Evolutionary conservation across 2,113 vertebrate genomes (phyloP), one percentile per base, ranked within the genome.

Genomic region (Actenoides lindsayi): DNA sequence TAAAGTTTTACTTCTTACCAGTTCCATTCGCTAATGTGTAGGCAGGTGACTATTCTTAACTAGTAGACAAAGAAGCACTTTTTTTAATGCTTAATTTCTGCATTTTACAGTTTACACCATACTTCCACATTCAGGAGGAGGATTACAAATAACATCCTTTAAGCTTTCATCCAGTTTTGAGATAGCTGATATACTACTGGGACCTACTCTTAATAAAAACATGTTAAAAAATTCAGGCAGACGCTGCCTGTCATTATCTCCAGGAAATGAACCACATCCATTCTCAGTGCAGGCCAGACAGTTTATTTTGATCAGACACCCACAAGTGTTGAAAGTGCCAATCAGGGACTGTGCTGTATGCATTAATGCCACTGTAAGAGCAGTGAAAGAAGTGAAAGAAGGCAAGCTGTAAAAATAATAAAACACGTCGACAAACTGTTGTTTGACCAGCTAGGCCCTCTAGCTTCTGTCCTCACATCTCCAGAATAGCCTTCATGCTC

Each of bases 31-130:
- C 28, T 31, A 39, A 44, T 1, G 4, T 19, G 46, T 46, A 51
- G 73, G 90, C 90, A 90, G 77, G 77, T 19, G 14, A 53, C 62
- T 79, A 14, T 44, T 91, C 68, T 70, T 87, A 84, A 70, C n/a
- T 70, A 80, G 89, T 10, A 88, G 64, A 83, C 1, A 13, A 91
- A 92, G 67, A 18, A 83, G 56, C 39, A 18, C 8, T 46, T 20
- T 67, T 96, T 96, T 93, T 84, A 93, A 80, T 92, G n/a, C 23
- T 92, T 74, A 92, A 14, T 82, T 91, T 95, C 44, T 90, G 8
- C 10, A 3, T 57, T 74, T 92, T 89, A 74, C 8, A 7, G 39
- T 60, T 95, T 73, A 60, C 48, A 23, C 15, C 44, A 74, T 19
- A 60, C 74, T 94, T 96, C 83, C 24, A 77, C 50, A 35, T 48